Base-by-base conservation (phyloP, 2,888 invertebrate genomes). In the Drosophila meridiana region DNA sequence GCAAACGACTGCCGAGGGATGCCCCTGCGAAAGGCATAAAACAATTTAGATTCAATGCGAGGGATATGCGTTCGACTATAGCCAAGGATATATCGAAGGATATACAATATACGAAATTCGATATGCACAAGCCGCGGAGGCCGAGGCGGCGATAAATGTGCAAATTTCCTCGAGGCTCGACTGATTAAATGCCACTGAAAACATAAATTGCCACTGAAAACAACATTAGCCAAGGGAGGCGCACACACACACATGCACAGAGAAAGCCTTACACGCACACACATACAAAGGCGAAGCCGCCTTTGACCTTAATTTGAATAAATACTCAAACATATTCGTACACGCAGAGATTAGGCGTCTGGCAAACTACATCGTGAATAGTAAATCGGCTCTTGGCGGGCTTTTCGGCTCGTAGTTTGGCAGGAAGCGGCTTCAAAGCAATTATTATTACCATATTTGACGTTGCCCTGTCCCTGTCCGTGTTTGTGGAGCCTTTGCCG, bases 261-360 rank as follows among this genome's bases (percentile, higher is more conserved):
- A 34, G n/a, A 20, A 2, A 36, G 4, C 13, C 60, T 8, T 34
- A 20, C 65, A 3, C 26, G 11, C 30, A 36, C 20, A 47, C 20
- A 28, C 26, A 11, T 32, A 14, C 40, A 52, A 38, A 55, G 32
- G 26, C 26, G 13, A 13, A 14, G 26, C 26, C 34, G 61, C 69
- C 69, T 85, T 76, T 90, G 90, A 88, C 86, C 89, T 88, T 87
- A 87, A 87, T 87, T 87, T 83, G 77, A 83, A 86, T 90, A 85
- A 79, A 82, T 71, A 76, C 59, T 65, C 59, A 42, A 65, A 57
- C 77, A 76, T 65, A 57, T 42, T 68, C 69, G 48, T 42, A 67
- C 77, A 78, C 76, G 80, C 80, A 80, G 65, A 78, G 76, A 78
- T 80, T 78, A 72, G 65, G 65, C 68, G 52, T 26, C 60, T 63